Base-by-base conservation (phyloP, 2,888 invertebrate species). In the Acrobasis consociella region DNA sequence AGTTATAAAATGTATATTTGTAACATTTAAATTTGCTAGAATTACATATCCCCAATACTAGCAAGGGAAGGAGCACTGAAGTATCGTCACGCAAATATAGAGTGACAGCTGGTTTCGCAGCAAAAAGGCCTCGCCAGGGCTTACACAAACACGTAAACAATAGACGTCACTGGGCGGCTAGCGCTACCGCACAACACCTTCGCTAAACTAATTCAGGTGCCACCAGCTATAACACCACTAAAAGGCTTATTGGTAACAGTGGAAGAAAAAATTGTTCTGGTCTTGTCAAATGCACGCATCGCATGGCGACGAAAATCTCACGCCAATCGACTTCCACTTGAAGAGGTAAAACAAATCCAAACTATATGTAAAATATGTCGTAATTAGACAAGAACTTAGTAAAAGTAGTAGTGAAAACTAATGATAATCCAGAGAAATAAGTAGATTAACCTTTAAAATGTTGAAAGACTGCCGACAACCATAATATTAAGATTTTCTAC, bases 361-460 rank as follows among this genome's bases (percentile, higher is more conserved):
- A 60, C 13, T 50, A 38, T 16, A 15, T 50, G 2, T 1, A 13
- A 37, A 50, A 49, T 50, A 38, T 59, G 10, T 5, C 37, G 16
- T 50, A 50, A 16, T 38, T 16, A 16, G 2, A 17, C 5, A 50
- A 16, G 9, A 39, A 13, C 11, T 38, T 13, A 1, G 13, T 7
- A 11, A n/a, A 49, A n/a, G n/a, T 50, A 13, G 10, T 55, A 7
- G 31, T n/a, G 17, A 9, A 38, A n/a, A 13, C 56, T 39, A 60
- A 64, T 62, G 60, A 68, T 69, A 65, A 69, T 72, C 71, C 65
- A 71, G 60, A 64, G 72, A 76, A 75, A 72, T 72, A 75, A 67
- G 67, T 67, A 71, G 74, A 86, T 86, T 91, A 91, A 91, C 91
- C 91, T 91, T 82, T 83, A 81, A 78, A 76, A 80, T 73, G 75